Percentiles rank a stretch among this genome's conserved stretches.
Conservation (phyloP, 2,797 vertebrate genomes). For the Diglossa cyanea region DNA sequence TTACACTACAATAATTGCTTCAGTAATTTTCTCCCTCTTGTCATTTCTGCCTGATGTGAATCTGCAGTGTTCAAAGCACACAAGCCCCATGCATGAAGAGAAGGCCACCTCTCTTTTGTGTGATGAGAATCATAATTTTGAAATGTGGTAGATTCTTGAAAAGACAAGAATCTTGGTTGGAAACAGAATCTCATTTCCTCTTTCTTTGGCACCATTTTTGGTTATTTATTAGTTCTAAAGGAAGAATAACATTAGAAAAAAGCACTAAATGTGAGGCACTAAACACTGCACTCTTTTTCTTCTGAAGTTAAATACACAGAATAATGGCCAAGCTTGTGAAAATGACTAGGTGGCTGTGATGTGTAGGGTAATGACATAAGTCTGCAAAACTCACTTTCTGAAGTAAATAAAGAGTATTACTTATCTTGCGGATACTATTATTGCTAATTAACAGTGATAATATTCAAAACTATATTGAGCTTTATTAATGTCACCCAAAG, state of each 20-base stretch:
- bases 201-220: not conserved
- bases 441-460: not conserved
- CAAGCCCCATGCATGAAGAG: not conserved
- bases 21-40: not conserved
- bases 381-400: not conserved
- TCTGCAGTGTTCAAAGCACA: not conserved
- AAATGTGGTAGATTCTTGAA: not conserved
- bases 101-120: not conserved
- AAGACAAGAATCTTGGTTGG: not conserved
- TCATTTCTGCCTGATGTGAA: not conserved
- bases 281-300: not conserved
- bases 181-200: not conserved
- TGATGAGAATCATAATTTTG: not conserved
- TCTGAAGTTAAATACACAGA: not conserved
- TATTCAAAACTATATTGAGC: not conserved
- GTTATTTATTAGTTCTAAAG: not conserved
- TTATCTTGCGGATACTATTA: not conserved
- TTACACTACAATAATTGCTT: not conserved
- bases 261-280: not conserved
- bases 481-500: not conserved
- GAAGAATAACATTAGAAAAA: not conserved
- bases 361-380: not conserved
- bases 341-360: not conserved
- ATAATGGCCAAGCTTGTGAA: not conserved
- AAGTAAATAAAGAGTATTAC: not conserved